Conservation (phyloP, 2,113 vertebrate genomes). For the Nettapus auritus region DNA sequence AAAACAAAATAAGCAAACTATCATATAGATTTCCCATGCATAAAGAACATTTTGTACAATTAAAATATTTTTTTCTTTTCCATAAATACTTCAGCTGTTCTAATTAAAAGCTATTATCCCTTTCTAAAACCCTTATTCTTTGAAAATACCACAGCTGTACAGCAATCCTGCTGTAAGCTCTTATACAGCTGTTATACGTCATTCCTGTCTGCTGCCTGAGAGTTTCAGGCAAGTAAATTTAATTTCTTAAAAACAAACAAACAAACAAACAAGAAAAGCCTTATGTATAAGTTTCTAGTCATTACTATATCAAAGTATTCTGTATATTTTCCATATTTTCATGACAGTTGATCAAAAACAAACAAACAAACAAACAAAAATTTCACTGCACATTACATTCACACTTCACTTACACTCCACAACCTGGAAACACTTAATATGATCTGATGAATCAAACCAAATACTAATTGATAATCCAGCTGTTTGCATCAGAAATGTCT, state of each 20-base stretch:
- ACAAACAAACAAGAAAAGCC: too few relatives aligned
- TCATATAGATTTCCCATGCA: neutral
- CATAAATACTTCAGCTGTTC: fast-evolving
- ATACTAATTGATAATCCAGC: neutral
- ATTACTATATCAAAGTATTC: fast-evolving
- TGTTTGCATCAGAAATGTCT: neutral
- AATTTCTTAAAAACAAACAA: neutral
- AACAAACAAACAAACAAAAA: too few relatives aligned
- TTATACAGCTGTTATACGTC: neutral
- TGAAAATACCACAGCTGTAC: neutral
- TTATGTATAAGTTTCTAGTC: neutral
- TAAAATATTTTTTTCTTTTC: neutral
- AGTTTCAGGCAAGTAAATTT: neutral
- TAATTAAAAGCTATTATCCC: neutral
- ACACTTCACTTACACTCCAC: too few relatives aligned
- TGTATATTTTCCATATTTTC: neutral
- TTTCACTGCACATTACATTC: neutral
- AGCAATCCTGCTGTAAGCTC: neutral
- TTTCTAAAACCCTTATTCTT: neutral
- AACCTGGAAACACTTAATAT: neutral
- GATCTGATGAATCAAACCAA: neutral
- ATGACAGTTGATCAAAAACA: neutral
- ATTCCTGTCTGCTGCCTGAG: neutral
- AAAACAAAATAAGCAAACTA: neutral
- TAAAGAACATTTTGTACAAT: neutral